A percentile compares a stretch with the other conserved stretches of the same genome.
Conservation (phyloP, 2,113 vertebrate species). For the Marmota monax region DNA sequence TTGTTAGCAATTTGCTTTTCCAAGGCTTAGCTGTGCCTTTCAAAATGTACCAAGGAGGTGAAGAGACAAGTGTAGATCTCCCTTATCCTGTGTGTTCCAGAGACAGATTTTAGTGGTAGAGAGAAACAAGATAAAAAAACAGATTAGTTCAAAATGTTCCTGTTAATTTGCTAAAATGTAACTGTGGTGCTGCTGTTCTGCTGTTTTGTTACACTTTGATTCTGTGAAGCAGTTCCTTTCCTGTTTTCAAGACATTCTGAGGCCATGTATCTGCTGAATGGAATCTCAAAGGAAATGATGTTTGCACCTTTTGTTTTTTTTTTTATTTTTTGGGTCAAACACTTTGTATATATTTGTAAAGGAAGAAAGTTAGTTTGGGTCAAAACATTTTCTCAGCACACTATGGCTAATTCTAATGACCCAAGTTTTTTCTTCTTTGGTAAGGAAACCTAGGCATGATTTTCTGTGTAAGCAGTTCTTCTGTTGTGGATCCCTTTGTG, state of each 20-base stretch:
- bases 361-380: not conserved
- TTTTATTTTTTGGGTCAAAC: constrained; percentile 6
- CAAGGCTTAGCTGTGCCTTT: constrained; percentile 33
- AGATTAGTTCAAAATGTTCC: not conserved
- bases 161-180: not conserved
- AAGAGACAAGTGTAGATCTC: not conserved
- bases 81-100: not conserved
- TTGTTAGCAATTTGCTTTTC: constrained; percentile 47
- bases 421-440: not conserved
- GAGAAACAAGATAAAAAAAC: not conserved
- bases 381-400: not conserved
- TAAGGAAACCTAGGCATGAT: not conserved
- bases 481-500: not conserved
- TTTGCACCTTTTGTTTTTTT: not conserved
- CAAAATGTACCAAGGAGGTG: not conserved
- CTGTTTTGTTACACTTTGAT: not conserved
- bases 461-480: not conserved
- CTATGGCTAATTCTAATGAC: constrained; percentile 13
- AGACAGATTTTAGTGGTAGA: not conserved
- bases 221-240: constrained; percentile 20
- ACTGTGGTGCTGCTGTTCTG: not conserved
- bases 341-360: not conserved
- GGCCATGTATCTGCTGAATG: not conserved
- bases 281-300: not conserved
- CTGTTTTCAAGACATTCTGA: not conserved